phyloP scores from a whole-genome alignment of 1,140 invertebrate genomes.

The Ladona fulva region DNA sequence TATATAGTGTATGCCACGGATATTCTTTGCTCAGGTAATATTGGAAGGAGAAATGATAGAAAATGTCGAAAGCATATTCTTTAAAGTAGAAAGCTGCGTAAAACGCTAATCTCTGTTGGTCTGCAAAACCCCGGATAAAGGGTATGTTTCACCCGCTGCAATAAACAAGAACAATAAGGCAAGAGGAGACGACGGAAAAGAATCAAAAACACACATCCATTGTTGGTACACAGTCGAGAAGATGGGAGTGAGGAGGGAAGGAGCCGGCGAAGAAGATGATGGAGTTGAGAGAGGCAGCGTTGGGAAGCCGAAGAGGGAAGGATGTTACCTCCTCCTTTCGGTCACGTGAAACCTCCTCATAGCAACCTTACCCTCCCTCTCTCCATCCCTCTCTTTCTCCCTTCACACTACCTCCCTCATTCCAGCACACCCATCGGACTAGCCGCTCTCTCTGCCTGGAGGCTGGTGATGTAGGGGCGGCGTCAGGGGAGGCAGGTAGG shows the following conservation, averaged over 20 bases:
- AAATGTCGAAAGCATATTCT: background rate
- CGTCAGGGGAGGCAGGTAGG: background rate
- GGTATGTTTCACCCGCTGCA: background rate
- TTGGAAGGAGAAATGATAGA: no score
- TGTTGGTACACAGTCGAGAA: background rate
- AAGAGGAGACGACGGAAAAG: background rate
- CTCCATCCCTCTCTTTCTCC: background rate
- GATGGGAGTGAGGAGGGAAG: background rate
- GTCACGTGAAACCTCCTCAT: slow-evolving; percentile 7
- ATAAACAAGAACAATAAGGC: background rate
- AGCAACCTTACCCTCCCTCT: background rate
- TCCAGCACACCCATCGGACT: slow-evolving; percentile 6
- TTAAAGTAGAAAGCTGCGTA: background rate
- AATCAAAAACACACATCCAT: background rate
- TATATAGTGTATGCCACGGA: no score
- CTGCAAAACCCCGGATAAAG: background rate
- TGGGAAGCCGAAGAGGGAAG: background rate
- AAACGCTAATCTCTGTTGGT: background rate
- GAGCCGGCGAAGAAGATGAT: background rate
- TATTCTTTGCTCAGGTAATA: no score
- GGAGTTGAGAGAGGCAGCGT: background rate
- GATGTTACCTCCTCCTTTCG: background rate
- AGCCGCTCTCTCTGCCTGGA: background rate
- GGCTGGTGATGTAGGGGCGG: background rate
- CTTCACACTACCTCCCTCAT: background rate